A percentile compares a stretch with the other conserved stretches of the same genome.
phyloP scores from a whole-genome alignment of 2,113 vertebrate genomes.

The Colinus virginianus region DNA sequence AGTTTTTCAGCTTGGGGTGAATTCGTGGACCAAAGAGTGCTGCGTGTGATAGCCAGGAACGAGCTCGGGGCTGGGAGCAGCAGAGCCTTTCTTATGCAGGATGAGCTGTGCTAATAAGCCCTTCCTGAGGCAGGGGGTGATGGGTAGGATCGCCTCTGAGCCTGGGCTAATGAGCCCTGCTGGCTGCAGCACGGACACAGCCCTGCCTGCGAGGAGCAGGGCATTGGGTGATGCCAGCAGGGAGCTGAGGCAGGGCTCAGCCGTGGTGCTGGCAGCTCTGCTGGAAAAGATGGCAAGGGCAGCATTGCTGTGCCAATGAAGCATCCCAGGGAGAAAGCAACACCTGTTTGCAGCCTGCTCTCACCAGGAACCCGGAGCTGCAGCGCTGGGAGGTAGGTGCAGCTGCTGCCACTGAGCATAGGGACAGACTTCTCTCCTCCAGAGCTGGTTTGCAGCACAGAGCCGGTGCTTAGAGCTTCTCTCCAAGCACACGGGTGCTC shows the following conservation, averaged over 20 bases:
- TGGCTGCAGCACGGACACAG: no score
- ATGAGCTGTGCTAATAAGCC: not conserved
- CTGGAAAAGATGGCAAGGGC: not conserved
- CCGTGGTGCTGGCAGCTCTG: not conserved
- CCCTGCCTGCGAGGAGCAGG: not conserved
- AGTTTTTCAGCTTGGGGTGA: rapidly evolving
- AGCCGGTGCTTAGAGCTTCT: not conserved
- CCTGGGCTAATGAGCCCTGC: not conserved
- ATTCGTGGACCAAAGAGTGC: not conserved
- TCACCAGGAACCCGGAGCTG: rapidly evolving
- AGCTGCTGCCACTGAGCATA: rapidly evolving
- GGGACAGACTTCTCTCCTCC: not conserved
- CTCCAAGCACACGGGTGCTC: not conserved
- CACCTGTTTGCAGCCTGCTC: not conserved
- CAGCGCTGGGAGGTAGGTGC: rapidly evolving
- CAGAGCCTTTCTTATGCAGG: rapidly evolving
- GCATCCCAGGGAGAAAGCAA: not conserved
- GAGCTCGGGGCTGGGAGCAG: not conserved
- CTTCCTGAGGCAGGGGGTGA: not conserved
- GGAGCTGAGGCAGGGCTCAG: not conserved
- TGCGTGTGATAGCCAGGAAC: rapidly evolving
- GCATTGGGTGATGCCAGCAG: not conserved
- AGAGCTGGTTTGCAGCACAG: not conserved
- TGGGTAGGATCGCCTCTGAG: not conserved
- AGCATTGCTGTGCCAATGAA: rapidly evolving